Evolutionary conservation across 2,888 invertebrate genomes (phyloP).

Genomic region (Acronicta aceris): DNA sequence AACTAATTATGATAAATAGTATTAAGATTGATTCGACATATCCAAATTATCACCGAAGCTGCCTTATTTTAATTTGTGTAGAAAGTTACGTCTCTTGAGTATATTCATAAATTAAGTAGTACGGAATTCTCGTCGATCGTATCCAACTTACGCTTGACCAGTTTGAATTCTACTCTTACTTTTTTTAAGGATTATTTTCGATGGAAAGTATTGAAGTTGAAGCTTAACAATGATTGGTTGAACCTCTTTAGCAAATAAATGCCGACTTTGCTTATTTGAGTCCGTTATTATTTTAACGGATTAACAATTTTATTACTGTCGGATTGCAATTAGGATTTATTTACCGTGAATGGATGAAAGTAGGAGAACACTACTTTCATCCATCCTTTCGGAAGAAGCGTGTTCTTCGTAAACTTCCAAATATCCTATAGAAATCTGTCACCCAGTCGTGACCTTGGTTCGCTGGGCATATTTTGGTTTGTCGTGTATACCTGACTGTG

Average conservation of each 20-base stretch:
- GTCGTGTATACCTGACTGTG: too few species aligned
- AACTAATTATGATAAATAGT: too few species aligned
- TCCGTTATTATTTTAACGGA: background rate
- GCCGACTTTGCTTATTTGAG: background rate
- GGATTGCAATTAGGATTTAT: background rate
- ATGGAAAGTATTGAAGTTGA: conserved; percentile 8
- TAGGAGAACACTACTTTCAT: too few species aligned
- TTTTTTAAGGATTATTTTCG: conserved; percentile 4
- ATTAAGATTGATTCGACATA: too few species aligned
- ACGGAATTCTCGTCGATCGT: background rate
- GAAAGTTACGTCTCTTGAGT: background rate
- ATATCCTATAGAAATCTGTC: too few species aligned
- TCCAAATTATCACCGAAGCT: too few species aligned
- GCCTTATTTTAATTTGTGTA: too few species aligned
- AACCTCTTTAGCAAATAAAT: background rate
- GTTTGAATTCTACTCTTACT: conserved; percentile 8
- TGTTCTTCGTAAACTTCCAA: too few species aligned
- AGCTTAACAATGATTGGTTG: background rate
- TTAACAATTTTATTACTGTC: background rate
- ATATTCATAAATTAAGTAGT: background rate
- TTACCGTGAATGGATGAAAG: too few species aligned
- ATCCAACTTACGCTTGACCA: background rate
- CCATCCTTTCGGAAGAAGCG: too few species aligned
- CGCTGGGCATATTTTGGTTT: too few species aligned
- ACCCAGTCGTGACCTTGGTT: too few species aligned